Base-by-base conservation (phyloP, 2,113 vertebrate species). In the Speoplatyrhinus poulsoni region DNA sequence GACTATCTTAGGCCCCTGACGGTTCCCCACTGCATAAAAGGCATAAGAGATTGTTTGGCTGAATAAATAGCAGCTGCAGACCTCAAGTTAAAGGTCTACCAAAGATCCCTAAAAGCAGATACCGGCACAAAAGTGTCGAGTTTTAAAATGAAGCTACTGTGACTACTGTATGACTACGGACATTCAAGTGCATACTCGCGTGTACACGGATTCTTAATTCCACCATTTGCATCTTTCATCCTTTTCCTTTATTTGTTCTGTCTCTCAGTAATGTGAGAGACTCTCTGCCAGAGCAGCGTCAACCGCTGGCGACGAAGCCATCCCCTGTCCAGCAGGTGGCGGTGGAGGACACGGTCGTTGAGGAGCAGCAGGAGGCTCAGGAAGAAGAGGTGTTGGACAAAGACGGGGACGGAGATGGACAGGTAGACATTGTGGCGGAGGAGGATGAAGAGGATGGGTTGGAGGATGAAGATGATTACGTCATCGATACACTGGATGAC, bases 241-340 rank as follows among this genome's bases (percentile, higher is more conserved):
- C 62, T 65, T 76, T 67, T 85, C 67, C 80, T 69, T 80, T 65
- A 48, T 54, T 11, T 47, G 1, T 12, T 73, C 16, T 11, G 1
- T 15, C 13, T n/a, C 54, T 55, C 54, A 99, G 97, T 0, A 96
- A 96, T 86, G 94, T 95, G 75, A 95, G 95, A 46, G 94, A 94
- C 1, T 87, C 90, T 0, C 94, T 93, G 78, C 89, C 86, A 88
- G 89, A 79, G 1, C 92, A 93, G 67, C 76, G 94, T 10, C 93
- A 94, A 70, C 76, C 69, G 61, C 89, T 89, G 77, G 87, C 85
- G 65, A 70, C 77, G 56, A 78, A 77, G 69, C 88, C 82, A 70
- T 82, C 86, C 80, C 84, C 94, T 61, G 93, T 93, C 3, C 91
- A 94, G 3, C 93, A 93, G 0, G 91, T 94, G 7, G 87, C 87